Conservation (phyloP, 2,888 invertebrate species). For the Conchocele bisecta region DNA sequence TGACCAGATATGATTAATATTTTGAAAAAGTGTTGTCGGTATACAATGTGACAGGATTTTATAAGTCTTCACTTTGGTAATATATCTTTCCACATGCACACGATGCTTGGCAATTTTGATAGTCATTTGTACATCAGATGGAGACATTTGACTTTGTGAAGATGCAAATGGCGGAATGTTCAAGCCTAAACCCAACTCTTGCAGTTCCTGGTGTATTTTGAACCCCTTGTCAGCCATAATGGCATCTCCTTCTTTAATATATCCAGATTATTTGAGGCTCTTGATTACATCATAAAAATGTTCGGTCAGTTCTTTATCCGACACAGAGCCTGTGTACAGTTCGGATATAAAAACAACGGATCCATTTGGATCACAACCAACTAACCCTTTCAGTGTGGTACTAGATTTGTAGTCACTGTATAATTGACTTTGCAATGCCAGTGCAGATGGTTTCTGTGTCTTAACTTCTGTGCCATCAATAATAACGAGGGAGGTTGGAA, state of each 20-base stretch:
- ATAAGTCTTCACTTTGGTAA: slow-evolving; percentile 17
- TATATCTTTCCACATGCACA: slow-evolving; percentile 31
- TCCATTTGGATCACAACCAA: slow-evolving; percentile 48
- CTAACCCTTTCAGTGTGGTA: slow-evolving; percentile 48
- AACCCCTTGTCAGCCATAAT: slow-evolving; percentile 48
- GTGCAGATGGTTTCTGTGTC: slow-evolving; percentile 34
- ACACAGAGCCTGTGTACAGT: slow-evolving; percentile 34
- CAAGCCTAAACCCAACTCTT: slow-evolving; percentile 24
- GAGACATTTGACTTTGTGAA: slow-evolving; percentile 15
- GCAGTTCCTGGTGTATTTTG: slow-evolving; percentile 22
- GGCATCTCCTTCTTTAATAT: slow-evolving; percentile 12
- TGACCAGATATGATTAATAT: slow-evolving; percentile 26
- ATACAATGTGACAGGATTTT: slow-evolving; percentile 16
- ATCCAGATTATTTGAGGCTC: neutral
- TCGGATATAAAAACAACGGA: slow-evolving; percentile 46
- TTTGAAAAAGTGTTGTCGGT: slow-evolving; percentile 3
- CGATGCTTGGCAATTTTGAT: slow-evolving; percentile 27
- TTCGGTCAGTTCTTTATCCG: slow-evolving; percentile 22
- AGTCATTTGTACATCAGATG: slow-evolving; percentile 13
- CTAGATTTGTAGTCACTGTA: slow-evolving; percentile 59
- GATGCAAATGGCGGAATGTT: slow-evolving; percentile 31
- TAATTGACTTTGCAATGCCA: slow-evolving; percentile 43
- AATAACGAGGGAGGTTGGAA: slow-evolving; percentile 44
- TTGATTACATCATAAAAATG: neutral
- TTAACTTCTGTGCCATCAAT: slow-evolving; percentile 53